Percentiles rank a stretch among this genome's conserved stretches.
Evolutionary conservation across 2,113 vertebrate genomes (phyloP).

Genomic region (Sphaerodactylus townsendi): DNA sequence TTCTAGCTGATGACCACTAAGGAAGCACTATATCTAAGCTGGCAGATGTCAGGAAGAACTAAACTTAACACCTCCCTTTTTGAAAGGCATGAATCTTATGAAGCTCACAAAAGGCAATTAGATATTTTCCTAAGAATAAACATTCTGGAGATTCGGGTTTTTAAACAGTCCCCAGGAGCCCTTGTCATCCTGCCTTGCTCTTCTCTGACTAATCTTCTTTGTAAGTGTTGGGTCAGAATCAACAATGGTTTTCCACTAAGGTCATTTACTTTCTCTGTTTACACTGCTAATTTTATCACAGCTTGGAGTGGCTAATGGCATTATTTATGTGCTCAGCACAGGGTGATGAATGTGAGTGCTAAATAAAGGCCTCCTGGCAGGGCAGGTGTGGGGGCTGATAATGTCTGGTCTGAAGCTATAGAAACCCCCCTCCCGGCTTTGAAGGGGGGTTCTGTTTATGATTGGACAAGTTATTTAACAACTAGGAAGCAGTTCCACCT

Average conservation of each 20-base stretch:
- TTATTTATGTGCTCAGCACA: slow-evolving; percentile 70
- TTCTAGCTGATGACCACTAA: not conserved
- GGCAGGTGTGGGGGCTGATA: slow-evolving; percentile 59
- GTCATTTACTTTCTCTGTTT: slow-evolving; percentile 74
- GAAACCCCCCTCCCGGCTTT: slow-evolving; percentile 37
- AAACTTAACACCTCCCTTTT: not conserved
- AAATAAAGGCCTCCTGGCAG: slow-evolving; percentile 66
- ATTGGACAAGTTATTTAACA: slow-evolving; percentile 47
- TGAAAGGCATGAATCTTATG: slow-evolving; percentile 35
- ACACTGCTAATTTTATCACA: slow-evolving; percentile 77
- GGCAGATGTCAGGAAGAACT: not conserved
- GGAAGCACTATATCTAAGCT: not conserved
- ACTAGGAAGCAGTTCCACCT: slow-evolving; percentile 15
- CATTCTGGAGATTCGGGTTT: slow-evolving; percentile 48
- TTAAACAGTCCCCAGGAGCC: slow-evolving; percentile 63
- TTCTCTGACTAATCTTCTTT: slow-evolving; percentile 70
- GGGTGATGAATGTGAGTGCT: slow-evolving; percentile 71
- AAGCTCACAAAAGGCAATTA: slow-evolving; percentile 52
- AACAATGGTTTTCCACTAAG: slow-evolving; percentile 71
- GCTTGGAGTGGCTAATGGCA: slow-evolving; percentile 69
- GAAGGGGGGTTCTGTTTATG: slow-evolving; percentile 49
- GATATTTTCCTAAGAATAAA: slow-evolving; percentile 60
- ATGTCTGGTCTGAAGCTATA: slow-evolving; percentile 60
- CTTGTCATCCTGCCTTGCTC: slow-evolving; percentile 48
- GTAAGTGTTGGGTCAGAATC: slow-evolving; percentile 76